Base-by-base conservation (phyloP, 23 tunicate species). In the Halocynthia roretzi region DNA sequence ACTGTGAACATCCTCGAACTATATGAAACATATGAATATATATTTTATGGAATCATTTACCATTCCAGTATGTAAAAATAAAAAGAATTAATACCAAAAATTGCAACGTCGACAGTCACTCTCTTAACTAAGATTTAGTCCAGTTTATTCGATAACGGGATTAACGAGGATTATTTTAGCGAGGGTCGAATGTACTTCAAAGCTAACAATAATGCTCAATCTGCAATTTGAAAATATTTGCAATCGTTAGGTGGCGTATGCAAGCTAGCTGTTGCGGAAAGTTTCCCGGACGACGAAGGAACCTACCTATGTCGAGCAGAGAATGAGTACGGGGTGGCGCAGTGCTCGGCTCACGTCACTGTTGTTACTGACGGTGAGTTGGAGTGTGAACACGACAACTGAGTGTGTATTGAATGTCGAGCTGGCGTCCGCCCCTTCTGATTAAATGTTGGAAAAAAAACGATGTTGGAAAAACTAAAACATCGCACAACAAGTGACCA, bases 251-350 rank as follows among this genome's bases (percentile, higher is more conserved):
- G 71, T 69, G 96, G 77, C 60, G 61, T 67, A 11, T 91, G 90
- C 57, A 76, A 78, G 67, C 56, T 91, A 50, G 56, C 71, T n/a
- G 82, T 91, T 14, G 64, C 86, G 17, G 97, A 91, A 72, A 81
- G 97, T 78, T 77, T 91, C 49, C 90, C 97, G 18, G 97, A 91
- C 15, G 97, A 91, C 71, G 93, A 91, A 54, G 97, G 97, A 75
- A 65, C 54, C 60, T 91, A 90, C 82, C 75, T 70, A 70, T 89
- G 89, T 85, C 77, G 72, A 12, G 97, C 97, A 51, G 51, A 51
- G 54, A 91, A 91, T 70, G 77, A 84, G 53, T 76, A 77, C 81
- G 97, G 97, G 67, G 80, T 67, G 65, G 72, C 76, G 52, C 66
- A 84, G 54, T 82, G 87, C 81, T 71, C 83, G 48, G 77, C 86